Evolutionary conservation across 2,888 invertebrate species (phyloP), one percentile per base, ranked within the genome.

Genomic region (Kryphioiulus occultus): DNA sequence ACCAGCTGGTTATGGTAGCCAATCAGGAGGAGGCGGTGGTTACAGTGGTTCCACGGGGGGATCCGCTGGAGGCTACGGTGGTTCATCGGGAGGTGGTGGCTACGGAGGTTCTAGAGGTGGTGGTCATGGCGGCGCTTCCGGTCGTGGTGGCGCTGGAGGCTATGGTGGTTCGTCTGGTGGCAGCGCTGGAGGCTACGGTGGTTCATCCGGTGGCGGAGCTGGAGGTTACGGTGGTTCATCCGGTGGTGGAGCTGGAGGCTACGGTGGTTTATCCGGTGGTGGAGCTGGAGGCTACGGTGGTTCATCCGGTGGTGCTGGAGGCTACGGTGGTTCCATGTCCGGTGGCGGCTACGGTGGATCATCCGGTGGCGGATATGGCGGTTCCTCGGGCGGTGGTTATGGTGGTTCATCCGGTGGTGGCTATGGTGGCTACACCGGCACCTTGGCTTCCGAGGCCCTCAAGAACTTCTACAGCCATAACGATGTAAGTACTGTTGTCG

Each of bases 1-100:
- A 22, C 42, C 85, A n/a, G 12, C 42, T 10, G 85, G 85, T 85
- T 87, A 42, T 59, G 87, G 87, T 19, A 84, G 87, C 44, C 42
- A 39, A 85, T 35, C 84, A 42, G 85, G 87, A 42, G 85, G 85
- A n/a, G 19, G n/a, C 44, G 87, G 87, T 30, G 85, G 85, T 53
- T 87, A 87, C 42, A 85, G 87, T 22, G 85, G 53, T 68, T 86
- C 47, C 26, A 35, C 35, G 35, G 84, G 84, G 35, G 84, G 84
- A 39, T 35, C 86, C 53, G 86, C 44, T 3, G 87, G 87, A 59
- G 68, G n/a, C 15, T 22, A 32, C 22, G 87, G 87, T 59, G 59
- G 59, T 5, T 19, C 86, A 5, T 44, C 86, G 5, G 68, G 86
- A 42, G 86, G 86, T 22, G 47, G 85, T 42, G 85, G 85, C 4